Conservation (phyloP, 1,140 invertebrate genomes). For the Ips nitidus region DNA sequence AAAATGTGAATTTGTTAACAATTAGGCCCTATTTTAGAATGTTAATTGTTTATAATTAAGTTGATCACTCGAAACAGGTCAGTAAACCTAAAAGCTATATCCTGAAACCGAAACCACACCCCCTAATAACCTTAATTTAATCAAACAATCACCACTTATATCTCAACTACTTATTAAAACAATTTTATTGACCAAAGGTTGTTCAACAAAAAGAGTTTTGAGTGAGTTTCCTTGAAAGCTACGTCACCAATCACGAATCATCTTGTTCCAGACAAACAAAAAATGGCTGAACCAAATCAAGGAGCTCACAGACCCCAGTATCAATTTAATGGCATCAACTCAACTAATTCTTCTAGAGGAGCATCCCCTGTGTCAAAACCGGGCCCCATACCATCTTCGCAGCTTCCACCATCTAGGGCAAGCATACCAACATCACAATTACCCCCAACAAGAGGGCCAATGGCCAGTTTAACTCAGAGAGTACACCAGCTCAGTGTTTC, state of each 20-base stretch:
- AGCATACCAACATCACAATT: conserved; percentile 44
- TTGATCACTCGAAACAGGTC: conserved; percentile 15
- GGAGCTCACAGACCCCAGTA: conserved; percentile 19
- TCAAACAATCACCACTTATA: background rate
- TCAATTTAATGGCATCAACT: conserved; percentile 48
- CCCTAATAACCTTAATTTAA: background rate
- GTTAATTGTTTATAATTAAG: conserved; percentile 15
- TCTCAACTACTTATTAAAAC: background rate
- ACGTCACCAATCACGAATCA: background rate
- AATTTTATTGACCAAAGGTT: conserved; percentile 26
- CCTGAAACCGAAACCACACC: background rate
- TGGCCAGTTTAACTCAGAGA: conserved; percentile 37
- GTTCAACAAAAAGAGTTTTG: conserved; percentile 12
- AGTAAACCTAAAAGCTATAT: conserved; percentile 1
- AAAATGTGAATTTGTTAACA: conserved; percentile 3
- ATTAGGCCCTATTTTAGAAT: background rate
- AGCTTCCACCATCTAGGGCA: conserved; percentile 42
- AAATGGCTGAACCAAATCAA: conserved; percentile 29
- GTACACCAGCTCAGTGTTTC: conserved; percentile 41
- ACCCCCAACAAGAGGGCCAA: conserved; percentile 39
- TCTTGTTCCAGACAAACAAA: conserved; percentile 9
- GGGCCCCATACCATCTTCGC: conserved; percentile 43
- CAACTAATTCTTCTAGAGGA: conserved; percentile 47
- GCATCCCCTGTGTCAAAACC: conserved; percentile 45
- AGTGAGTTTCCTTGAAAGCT: background rate